Base-by-base conservation (phyloP, 1,140 invertebrate species). In the Globodera rostochiensis region DNA sequence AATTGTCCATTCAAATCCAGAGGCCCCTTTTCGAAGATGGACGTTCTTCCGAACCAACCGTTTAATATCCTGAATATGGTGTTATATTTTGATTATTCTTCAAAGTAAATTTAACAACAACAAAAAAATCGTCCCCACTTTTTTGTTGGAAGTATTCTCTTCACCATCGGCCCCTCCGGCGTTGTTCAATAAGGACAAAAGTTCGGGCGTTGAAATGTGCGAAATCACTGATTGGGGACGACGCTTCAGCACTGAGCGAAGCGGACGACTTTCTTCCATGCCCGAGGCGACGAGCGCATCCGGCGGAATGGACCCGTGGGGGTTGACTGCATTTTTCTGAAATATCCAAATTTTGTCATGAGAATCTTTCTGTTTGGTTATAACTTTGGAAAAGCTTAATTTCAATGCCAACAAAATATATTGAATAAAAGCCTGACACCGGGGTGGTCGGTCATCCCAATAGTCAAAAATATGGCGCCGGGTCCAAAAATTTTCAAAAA, bases 1-100 rank as follows among this genome's bases (percentile, higher is more conserved):
- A 53, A 88, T 87, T n/a, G 79, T 84, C 74, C 88, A 86, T 21
- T 86, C 84, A 74, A 83, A 83, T 1, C 78, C 76, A 25, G 25
- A 66, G 13, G 47, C 75, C 53, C 77, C 53, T n/a, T 21, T 74
- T 36, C 70, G 71, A 6, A 80, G 11, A 25, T 76, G 50, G 64
- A 77, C 78, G 36, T 74, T 60, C 60, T 83, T 74, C n/a, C 50
- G 13, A 25, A 82, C 46, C 66, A 50, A 70, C 50, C 19, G 21
- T 64, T 19, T 19, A 19, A 15, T 19, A 19, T 1, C 57, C 57
- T 64, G 4, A 13, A 53, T 53, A 53, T 9, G 0, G 0, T 53
- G 53, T 6, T 11, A 53, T 53, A 11, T 53, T 53, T 53, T 3
- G 0, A 8, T 1, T 6, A 7, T 53, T 53, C 15, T 53, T 53